Percentiles rank a stretch among this genome's conserved stretches.
phyloP scores from a whole-genome alignment of 92 coral and sea anemone genomes.

The Bergia puertoricense region DNA sequence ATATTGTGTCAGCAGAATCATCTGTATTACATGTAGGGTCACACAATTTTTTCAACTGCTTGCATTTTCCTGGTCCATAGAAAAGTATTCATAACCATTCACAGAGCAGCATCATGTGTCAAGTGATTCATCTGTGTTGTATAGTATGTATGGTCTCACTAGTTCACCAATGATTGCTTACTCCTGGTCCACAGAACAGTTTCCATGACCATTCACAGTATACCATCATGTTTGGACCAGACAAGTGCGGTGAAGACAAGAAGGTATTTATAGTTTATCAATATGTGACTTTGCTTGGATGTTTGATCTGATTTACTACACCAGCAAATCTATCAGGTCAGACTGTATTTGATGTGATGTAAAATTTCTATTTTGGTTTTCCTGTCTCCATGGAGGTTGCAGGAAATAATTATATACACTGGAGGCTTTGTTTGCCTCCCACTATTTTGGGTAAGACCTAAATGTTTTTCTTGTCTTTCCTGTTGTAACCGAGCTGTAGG shows the following conservation, averaged over 20 bases:
- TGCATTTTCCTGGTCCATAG: neutral
- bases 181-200: conserved; percentile 57
- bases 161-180: neutral
- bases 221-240: conserved; percentile 99
- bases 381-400: no score
- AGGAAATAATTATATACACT: no score
- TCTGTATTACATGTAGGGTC: no score
- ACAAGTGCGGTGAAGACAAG: conserved; percentile 95
- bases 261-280: conserved; percentile 56
- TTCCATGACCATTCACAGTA: conserved; percentile 90
- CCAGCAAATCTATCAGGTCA: neutral
- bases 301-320: neutral
- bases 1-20: no score
- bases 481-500: no score
- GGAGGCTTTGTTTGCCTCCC: no score
- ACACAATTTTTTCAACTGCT: no score
- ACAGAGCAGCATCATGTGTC: no score
- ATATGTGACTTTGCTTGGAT: neutral
- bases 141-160: neutral
- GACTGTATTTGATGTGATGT: neutral
- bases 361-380: no score
- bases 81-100: neutral
- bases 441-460: no score
- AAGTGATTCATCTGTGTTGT: neutral
- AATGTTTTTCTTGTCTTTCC: no score